Evolutionary conservation across 2,888 invertebrate species (phyloP), one percentile per base, ranked within the genome.

Genomic region (Hypolimnas misippus): DNA sequence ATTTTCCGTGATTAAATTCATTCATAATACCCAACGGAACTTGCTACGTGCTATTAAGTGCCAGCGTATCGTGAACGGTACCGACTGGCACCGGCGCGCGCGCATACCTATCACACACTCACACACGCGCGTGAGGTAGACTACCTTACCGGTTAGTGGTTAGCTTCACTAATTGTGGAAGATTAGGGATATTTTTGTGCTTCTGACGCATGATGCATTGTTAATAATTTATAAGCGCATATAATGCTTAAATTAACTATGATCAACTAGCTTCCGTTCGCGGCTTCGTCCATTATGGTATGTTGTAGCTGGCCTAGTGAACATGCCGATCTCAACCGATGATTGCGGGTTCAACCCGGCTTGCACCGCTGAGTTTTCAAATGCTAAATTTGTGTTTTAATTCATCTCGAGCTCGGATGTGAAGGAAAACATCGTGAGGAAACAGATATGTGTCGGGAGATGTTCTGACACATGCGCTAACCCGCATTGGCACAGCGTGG

Each of bases 71-170:
- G 74, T 67, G 74, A 57, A 65, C 69, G 74, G 74, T 65, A 72
- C 74, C 51, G 71, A 50, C 71, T 67, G 73, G 72, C 70, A 74
- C 74, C 65, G 63, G 54, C 60, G 63, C 64, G 59, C 55, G 55
- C 69, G 68, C 64, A 52, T 62, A 44, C 68, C 49, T 12, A 50
- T 29, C 51, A 51, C 7, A 44, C 10, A 29, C 44, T 5, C 44
- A 38, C 52, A 52, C 49, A 29, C 17, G 14, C 16, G 7, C 35
- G 7, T n/a, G 25, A 25, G 25, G 25, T 25, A 5, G 25, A 2
- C 25, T 25, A 25, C 5, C 25, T 25, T 25, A 25, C 25, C 25
- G 5, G 25, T 25, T n/a, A n/a, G 25, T 31, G 42, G 16, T 16
- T 46, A 21, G 44, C 44, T n/a, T 21, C 44, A 46, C 44, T 46